Percentiles rank a stretch among this genome's conserved stretches.
Evolutionary conservation across 2,113 vertebrate species (phyloP).

Genomic region (Rhinogobius similis): DNA sequence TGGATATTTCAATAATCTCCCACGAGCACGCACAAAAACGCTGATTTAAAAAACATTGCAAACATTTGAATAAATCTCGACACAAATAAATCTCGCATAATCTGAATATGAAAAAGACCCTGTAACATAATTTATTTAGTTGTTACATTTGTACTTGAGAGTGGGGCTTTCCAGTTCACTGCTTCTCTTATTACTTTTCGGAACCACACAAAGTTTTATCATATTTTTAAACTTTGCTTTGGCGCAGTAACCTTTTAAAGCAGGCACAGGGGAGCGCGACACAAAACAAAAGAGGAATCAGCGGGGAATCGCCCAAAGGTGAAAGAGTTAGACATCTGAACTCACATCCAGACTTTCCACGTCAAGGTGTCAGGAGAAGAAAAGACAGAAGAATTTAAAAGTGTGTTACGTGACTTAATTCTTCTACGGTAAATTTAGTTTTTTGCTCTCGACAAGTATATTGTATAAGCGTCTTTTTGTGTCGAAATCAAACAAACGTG

Average conservation of each 20-base stretch:
- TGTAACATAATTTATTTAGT: not conserved
- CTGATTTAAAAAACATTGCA: slow-evolving; percentile 35
- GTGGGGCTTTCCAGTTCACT: not conserved
- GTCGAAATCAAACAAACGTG: too few relatives aligned
- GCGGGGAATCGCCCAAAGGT: not conserved
- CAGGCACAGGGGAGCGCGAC: not conserved
- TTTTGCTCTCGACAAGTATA: too few relatives aligned
- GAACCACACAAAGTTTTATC: not conserved
- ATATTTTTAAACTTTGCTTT: not conserved
- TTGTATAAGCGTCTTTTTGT: too few relatives aligned
- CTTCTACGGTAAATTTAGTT: too few relatives aligned
- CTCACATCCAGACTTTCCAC: not conserved
- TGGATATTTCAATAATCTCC: slow-evolving; percentile 14
- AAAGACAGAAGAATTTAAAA: not conserved
- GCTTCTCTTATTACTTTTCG: not conserved
- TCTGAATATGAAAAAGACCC: not conserved
- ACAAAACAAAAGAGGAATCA: not conserved
- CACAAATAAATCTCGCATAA: not conserved
- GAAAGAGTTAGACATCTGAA: not conserved
- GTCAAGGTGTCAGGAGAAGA: not conserved
- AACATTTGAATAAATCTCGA: slow-evolving; percentile 4
- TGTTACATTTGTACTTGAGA: not conserved
- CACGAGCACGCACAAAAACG: slow-evolving; percentile 5
- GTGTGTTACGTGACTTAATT: not conserved
- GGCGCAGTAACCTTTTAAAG: not conserved